Percentiles rank a stretch among this genome's conserved stretches.
Conservation (phyloP, 2,888 invertebrate species). For the Ommatoiulus sabulosus region DNA sequence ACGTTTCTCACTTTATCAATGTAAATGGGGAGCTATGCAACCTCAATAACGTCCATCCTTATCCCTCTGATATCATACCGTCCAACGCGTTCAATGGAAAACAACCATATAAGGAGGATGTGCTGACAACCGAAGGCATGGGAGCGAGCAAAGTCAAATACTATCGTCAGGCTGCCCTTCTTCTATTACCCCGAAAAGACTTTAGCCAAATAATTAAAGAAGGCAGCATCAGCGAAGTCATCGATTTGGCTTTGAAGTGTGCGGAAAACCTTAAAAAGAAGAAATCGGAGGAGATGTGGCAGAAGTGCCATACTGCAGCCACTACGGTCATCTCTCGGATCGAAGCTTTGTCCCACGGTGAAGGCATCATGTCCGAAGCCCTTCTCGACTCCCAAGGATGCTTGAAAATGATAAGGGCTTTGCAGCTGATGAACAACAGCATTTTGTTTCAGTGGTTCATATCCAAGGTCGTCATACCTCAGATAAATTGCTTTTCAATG, state of each 20-base stretch:
- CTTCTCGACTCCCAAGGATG: neutral
- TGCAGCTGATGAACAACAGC: neutral
- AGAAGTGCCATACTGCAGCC: neutral
- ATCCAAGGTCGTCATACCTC: neutral
- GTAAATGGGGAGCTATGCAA: neutral
- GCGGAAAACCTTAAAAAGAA: neutral
- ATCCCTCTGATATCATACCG: neutral
- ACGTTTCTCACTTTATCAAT: neutral
- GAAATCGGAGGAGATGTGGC: neutral
- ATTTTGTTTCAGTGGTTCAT: neutral
- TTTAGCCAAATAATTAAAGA: neutral
- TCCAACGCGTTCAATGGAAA: neutral
- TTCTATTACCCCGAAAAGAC: neutral
- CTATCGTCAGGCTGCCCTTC: neutral
- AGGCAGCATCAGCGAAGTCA: neutral
- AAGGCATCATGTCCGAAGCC: neutral
- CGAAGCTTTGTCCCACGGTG: neutral
- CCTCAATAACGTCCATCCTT: neutral
- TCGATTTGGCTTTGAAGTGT: neutral
- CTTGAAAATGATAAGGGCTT: neutral
- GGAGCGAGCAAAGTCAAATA: neutral
- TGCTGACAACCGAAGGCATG: neutral
- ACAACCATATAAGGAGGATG: neutral
- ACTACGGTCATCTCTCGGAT: neutral
- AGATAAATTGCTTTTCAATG: neutral